Base-by-base conservation (phyloP, 2,888 invertebrate genomes). In the Sarcophaga caerulescens region DNA sequence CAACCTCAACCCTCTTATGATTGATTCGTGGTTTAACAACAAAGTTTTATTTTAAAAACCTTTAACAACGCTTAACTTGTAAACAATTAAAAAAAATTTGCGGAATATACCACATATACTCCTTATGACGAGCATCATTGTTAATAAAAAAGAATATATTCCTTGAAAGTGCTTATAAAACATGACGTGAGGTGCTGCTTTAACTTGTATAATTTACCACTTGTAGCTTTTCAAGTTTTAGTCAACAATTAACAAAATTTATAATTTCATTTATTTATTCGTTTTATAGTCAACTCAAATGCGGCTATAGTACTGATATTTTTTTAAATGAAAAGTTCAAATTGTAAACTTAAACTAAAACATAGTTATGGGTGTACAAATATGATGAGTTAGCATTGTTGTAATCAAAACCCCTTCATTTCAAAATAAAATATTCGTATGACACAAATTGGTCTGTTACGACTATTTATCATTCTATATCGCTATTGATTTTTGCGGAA, bases 61-160 rank as follows among this genome's bases (percentile, higher is more conserved):
- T 85, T 75, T 79, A 23, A 23, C 74, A 73, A 73, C 90, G 90
- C 90, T 91, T 91, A 89, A 91, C 89, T 85, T 87, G 84, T 89
- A 89, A 89, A 89, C 88, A 90, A 90, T 88, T 90, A 90, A 90
- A 89, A 90, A 91, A 90, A n/a, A n/a, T n/a, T n/a, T n/a, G n/a
- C n/a, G n/a, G n/a, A n/a, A n/a, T n/a, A n/a, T n/a, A n/a, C n/a
- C n/a, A n/a, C n/a, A n/a, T n/a, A n/a, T n/a, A n/a, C n/a, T n/a
- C n/a, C n/a, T n/a, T n/a, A n/a, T n/a, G n/a, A n/a, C n/a, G n/a
- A n/a, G n/a, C n/a, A n/a, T n/a, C n/a, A n/a, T n/a, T n/a, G n/a
- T n/a, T n/a, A n/a, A n/a, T n/a, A n/a, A n/a, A n/a, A n/a, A n/a
- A n/a, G n/a, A n/a, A n/a, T n/a, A n/a, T n/a, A n/a, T n/a, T n/a